Base-by-base conservation (phyloP, 2,113 vertebrate species). In the Acrocephalus kingi region DNA sequence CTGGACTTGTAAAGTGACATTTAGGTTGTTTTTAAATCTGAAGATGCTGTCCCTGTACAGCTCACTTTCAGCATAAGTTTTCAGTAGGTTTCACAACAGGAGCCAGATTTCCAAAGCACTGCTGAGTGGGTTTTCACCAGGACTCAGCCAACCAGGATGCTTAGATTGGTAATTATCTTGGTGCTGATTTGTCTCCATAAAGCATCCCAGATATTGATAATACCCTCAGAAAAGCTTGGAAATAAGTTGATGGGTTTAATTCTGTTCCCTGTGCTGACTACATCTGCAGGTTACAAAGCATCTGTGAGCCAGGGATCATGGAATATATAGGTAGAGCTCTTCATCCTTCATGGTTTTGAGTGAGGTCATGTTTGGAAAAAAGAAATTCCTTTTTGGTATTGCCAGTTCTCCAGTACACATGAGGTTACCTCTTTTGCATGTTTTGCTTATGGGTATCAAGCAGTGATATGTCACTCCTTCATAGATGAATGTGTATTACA, bases 121-220 rank as follows among this genome's bases (percentile, higher is more conserved):
- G n/a, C 43, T 52, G 67, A 10, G 7, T 72, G 41, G 12, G 10
- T 52, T 92, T 90, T 56, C 63, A 61, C 7, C 5, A 48, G 27
- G 41, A 48, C 10, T 33, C 31, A 43, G 54, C 7, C 49, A 31
- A 7, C 6, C 61, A 48, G 54, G 33, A 11, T 48, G 10, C 19
- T 49, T 66, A 45, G 9, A 28, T 90, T 62, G 13, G 31, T 74
- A 51, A 33, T 59, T 51, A 0, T 16, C 13, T 39, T 56, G 3
- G 6, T 77, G 37, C 55, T 43, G 61, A 63, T 68, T 24, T 82
- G 11, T 48, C 43, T 74, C 39, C 14, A 63, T 62, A 69, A 94
- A 54, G 4, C 3, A 1, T 62, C 46, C 41, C 0, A 0, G 24
- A 12, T n/a, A 19, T 59, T 14, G 3, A 13, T 59, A 73, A n/a